Conservation (phyloP, 37 sponge, comb jelly and placozoan genomes). For the Halichondria panicea region DNA sequence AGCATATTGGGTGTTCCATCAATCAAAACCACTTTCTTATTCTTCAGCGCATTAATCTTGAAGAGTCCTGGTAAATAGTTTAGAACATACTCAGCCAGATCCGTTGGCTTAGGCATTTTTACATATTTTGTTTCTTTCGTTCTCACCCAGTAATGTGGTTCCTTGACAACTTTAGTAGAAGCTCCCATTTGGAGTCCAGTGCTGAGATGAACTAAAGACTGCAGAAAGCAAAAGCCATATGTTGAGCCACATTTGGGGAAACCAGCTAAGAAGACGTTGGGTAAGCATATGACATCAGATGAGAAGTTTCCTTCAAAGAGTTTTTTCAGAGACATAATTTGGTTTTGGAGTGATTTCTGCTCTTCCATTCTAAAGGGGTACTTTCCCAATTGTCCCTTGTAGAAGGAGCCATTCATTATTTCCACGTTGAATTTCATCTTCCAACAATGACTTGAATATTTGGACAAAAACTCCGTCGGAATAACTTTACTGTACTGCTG, state of each 20-base stretch:
- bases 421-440: too few species aligned
- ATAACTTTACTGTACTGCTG: too few species aligned
- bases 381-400: too few species aligned
- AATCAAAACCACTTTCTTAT: neutral
- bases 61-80: neutral
- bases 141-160: conserved; percentile 41
- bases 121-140: neutral
- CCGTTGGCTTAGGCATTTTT: neutral
- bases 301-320: neutral
- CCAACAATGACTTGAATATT: too few species aligned
- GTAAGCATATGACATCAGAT: conserved; percentile 30
- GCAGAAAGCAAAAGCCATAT: conserved; percentile 19
- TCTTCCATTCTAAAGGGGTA: too few species aligned
- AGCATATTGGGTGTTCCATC: conserved; percentile 36
- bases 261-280: conserved; percentile 41
- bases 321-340: too few species aligned
- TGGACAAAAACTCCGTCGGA: too few species aligned
- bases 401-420: too few species aligned
- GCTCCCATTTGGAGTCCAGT: too few species aligned
- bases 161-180: conserved; percentile 9
- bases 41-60: neutral
- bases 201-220: neutral
- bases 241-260: conserved; percentile 61
- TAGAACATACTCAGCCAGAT: conserved; percentile 4
- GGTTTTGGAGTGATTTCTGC: too few species aligned